These are phyloP conservation scores for Gymnosoma rotundatum DNA, from an alignment of 2,888 invertebrate species.

Conservation along the genomic window DNA sequence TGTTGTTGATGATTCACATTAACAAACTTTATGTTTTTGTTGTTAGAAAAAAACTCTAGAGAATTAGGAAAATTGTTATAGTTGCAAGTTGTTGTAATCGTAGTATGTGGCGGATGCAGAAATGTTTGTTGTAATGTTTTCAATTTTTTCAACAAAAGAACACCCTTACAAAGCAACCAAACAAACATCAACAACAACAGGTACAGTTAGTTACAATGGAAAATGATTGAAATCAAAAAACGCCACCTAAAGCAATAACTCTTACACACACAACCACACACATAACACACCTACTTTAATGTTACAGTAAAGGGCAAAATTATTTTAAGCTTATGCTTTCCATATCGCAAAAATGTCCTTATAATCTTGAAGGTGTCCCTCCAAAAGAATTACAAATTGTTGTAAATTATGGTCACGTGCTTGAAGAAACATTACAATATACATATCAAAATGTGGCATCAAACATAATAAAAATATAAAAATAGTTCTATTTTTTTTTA, in stretches of 20 bases:
- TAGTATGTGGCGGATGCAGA: slow-evolving; percentile 13
- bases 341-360: neutral
- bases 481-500: no score
- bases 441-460: no score
- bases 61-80: slow-evolving; percentile 49
- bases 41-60: slow-evolving; percentile 36
- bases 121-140: slow-evolving; percentile 33
- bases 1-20: slow-evolving; percentile 29
- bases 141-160: slow-evolving; percentile 33
- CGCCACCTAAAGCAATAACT: slow-evolving; percentile 20
- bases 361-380: no score
- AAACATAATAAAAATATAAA: no score
- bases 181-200: slow-evolving; percentile 47
- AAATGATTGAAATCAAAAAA: slow-evolving; percentile 68
- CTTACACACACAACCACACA: neutral
- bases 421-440: no score
- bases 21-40: slow-evolving; percentile 19
- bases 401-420: no score
- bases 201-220: slow-evolving; percentile 66
- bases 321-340: neutral
- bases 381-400: no score
- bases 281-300: neutral
- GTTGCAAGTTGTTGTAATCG: slow-evolving; percentile 27
- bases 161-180: slow-evolving; percentile 7
- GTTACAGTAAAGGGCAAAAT: slow-evolving; percentile 5